A percentile compares a stretch with the other conserved stretches of the same genome.
phyloP scores from a whole-genome alignment of 1,140 invertebrate species.

The Drosophila asahinai region DNA sequence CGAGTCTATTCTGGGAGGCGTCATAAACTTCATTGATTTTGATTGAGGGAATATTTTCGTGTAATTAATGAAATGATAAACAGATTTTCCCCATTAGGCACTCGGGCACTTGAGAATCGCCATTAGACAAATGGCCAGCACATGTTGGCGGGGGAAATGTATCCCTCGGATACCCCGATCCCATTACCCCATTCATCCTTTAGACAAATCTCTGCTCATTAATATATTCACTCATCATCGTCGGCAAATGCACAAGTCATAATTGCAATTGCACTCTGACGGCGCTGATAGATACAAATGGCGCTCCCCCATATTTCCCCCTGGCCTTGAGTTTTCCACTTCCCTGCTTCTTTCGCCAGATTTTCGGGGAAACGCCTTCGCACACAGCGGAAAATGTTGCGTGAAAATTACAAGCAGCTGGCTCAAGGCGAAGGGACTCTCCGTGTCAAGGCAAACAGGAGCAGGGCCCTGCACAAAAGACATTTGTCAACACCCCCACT shows the following conservation, averaged over 20 bases:
- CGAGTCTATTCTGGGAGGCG: slow-evolving; percentile 8
- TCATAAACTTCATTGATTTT: slow-evolving; percentile 40
- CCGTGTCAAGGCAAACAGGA: slow-evolving; percentile 22
- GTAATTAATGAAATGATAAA: slow-evolving; percentile 74
- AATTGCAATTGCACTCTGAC: slow-evolving; percentile 75
- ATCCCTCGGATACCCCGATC: not conserved
- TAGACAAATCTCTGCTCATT: slow-evolving; percentile 81
- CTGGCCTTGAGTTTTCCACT: slow-evolving; percentile 2
- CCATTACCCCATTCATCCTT: slow-evolving; percentile 17
- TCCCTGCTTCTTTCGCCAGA: not conserved
- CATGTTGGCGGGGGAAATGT: slow-evolving; percentile 27
- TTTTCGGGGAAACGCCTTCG: slow-evolving; percentile 59
- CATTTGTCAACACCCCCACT: slow-evolving; percentile 82
- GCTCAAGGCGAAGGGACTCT: slow-evolving; percentile 16
- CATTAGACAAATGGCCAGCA: slow-evolving; percentile 68
- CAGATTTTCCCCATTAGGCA: slow-evolving; percentile 67
- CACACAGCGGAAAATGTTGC: slow-evolving; percentile 72
- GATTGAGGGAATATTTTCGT: slow-evolving; percentile 44
- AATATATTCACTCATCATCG: slow-evolving; percentile 82
- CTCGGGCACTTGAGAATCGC: slow-evolving; percentile 44
- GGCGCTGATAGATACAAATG: slow-evolving; percentile 79
- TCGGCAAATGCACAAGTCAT: slow-evolving; percentile 68
- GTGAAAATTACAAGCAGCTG: slow-evolving; percentile 81
- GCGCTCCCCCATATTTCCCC: slow-evolving; percentile 19
- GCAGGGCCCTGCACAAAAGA: slow-evolving; percentile 60